phyloP scores from a whole-genome alignment of 92 coral and sea anemone genomes.

The Blastomussa wellsi region DNA sequence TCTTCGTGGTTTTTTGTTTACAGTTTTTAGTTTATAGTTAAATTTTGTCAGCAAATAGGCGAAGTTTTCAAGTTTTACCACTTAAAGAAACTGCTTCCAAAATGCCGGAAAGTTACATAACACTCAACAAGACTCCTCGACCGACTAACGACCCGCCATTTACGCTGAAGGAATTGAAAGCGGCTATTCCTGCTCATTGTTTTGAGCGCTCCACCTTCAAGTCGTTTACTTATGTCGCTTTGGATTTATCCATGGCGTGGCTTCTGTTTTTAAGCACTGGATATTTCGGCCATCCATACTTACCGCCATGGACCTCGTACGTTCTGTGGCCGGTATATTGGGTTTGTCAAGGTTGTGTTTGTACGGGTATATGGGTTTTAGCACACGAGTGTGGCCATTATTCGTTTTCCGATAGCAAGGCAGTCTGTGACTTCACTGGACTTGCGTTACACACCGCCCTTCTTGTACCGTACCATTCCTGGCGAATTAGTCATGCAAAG shows the following conservation, averaged over 20 bases:
- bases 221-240: slow-evolving; percentile 41
- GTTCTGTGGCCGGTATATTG: slow-evolving; percentile 64
- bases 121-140: slow-evolving; percentile 47
- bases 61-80: neutral
- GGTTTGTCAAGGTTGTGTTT: slow-evolving; percentile 60
- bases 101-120: slow-evolving; percentile 51
- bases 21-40: neutral
- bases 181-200: slow-evolving; percentile 57
- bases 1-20: slow-evolving; percentile 11
- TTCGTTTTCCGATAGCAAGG: slow-evolving; percentile 65
- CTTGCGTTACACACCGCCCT: slow-evolving; percentile 53
- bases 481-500: slow-evolving; percentile 71
- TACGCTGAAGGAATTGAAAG: slow-evolving; percentile 62
- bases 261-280: slow-evolving; percentile 24
- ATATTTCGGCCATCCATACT: slow-evolving; percentile 39
- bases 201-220: slow-evolving; percentile 59
- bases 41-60: neutral
- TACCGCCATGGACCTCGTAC: slow-evolving; percentile 28
- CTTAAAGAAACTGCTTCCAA: neutral
- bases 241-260: slow-evolving; percentile 39
- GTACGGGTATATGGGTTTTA: slow-evolving; percentile 66
- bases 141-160: slow-evolving; percentile 61
- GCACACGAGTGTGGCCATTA: slow-evolving; percentile 74
- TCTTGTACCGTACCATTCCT: slow-evolving; percentile 67
- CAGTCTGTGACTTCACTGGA: slow-evolving; percentile 49